phyloP scores from a whole-genome alignment of 2,797 vertebrate genomes.

The Xerus rutilus region DNA sequence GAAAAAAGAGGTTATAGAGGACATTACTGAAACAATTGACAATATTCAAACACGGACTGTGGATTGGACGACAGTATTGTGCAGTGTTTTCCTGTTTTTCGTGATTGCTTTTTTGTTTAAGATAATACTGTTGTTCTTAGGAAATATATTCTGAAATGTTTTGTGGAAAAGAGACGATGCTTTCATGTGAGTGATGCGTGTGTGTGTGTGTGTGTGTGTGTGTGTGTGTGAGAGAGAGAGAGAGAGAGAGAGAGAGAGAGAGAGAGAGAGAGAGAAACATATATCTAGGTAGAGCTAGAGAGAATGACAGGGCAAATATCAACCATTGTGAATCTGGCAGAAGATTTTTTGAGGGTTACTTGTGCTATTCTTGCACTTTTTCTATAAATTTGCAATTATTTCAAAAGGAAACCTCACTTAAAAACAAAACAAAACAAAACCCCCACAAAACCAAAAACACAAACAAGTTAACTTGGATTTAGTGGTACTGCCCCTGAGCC shows the following conservation, averaged over 20 bases:
- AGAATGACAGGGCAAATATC: slow-evolving; percentile 8
- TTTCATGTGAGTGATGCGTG: neutral
- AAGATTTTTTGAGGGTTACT: neutral
- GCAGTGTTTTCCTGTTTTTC: neutral
- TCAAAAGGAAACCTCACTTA: neutral
- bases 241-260: no score
- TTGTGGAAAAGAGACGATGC: neutral
- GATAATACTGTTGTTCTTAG: no score
- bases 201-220: neutral
- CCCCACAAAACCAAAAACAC: neutral
- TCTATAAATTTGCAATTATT: slow-evolving; percentile 55
- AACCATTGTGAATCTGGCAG: neutral
- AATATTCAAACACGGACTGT: neutral
- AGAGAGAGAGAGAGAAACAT: neutral
- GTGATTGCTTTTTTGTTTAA: no score
- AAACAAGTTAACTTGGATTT: neutral
- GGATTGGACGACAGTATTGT: neutral
- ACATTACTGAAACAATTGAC: neutral
- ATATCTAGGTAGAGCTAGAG: neutral
- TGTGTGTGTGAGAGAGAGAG: neutral
- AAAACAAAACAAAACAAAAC: neutral
- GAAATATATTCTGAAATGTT: no score
- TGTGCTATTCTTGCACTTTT: neutral
- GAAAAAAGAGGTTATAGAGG: neutral
- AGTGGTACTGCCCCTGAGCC: neutral